Base-by-base conservation (phyloP, 2,888 invertebrate genomes). In the Heteropelma amictum region DNA sequence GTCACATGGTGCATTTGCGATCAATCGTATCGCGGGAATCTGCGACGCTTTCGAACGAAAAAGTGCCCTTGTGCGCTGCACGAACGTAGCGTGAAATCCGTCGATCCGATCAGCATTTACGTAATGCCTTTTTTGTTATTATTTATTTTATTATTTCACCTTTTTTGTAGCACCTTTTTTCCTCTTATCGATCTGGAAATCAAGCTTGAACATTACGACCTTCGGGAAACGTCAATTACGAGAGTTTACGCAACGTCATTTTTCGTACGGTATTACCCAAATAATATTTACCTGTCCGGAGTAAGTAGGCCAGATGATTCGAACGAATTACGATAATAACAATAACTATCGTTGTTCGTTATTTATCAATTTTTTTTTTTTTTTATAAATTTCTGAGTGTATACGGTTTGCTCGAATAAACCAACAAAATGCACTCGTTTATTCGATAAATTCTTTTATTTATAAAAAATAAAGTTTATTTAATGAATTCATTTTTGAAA, bases 21-120 rank as follows among this genome's bases (percentile, higher is more conserved):
- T 54, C 26, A 19, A 26, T 49, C 23, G 26, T 21, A 40, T 6
- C 19, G 14, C 30, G 12, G 47, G 14, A 60, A 60, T 60, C 28
- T 28, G 40, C 58, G 33, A 58, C 14, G 7, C 23, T 51, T 49
- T 30, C 17, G 49, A 17, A 56, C 5, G 8, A 45, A 47, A 75
- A 73, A 68, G 14, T 70, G 65, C 60, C 65, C 65, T 75, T 49
- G 60, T 53, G 42, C 12, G 28, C 53, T 60, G 47, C 51, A 21
- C 19, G 64, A 65, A 26, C 51, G 58, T 51, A 73, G 54, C n/a
- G n/a, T 63, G 40, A 63, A 69, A 69, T 68, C 40, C 42, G n/a
- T 58, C 35, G 17, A 40, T 42, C n/a, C 35, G 17, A 63, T 63
- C 47, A 14, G 33, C 45, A 2, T 63, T 49, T 19, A 19, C 38